Base-by-base conservation (phyloP, 2,113 vertebrate genomes). In the Psittacara wagleri region DNA sequence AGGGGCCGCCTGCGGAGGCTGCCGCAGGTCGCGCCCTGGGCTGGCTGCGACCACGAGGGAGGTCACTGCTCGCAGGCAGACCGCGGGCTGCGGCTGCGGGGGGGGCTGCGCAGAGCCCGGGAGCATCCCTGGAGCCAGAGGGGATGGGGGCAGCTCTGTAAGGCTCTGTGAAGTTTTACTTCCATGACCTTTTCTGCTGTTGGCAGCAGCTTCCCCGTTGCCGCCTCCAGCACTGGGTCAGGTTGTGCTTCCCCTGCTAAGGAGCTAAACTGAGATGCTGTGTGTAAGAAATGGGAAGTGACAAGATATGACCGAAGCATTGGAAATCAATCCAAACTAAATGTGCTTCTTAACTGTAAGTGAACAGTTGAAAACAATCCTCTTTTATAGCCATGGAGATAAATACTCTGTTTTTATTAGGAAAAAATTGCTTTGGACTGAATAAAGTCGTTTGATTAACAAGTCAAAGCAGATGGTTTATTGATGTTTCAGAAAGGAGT, bases 301-400 rank as follows among this genome's bases (percentile, higher is more conserved):
- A 99, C 99, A 99, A 98, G 98, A 98, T 99, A 99, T 99, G 99
- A 99, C 99, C 98, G 94, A 98, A 98, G 97, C 98, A 99, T 99
- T 99, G 99, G 99, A 99, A 99, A 99, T 99, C 99, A 99, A 99
- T 99, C 98, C 98, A 98, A 99, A 99, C 98, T 99, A 99, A 99
- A 99, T 99, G 99, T 98, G 98, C 98, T 99, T 98, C 98, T 99
- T 99, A 99, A 99, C 98, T 99, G 99, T 98, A 99, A 99, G 99
- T 99, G 99, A 99, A 99, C 98, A 99, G 98, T 98, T 99, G 98
- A 99, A 98, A 98, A 99, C 98, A 98, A 98, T 99, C 98, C 97
- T 98, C 98, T 98, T 98, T 98, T 97, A 97, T 98, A 98, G 97
- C 97, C 97, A 98, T 97, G 98, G 96, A 98, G 98, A 98, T 98